Evolutionary conservation across 2,797 vertebrate species (phyloP).

Genomic region (Rhinella marina): DNA sequence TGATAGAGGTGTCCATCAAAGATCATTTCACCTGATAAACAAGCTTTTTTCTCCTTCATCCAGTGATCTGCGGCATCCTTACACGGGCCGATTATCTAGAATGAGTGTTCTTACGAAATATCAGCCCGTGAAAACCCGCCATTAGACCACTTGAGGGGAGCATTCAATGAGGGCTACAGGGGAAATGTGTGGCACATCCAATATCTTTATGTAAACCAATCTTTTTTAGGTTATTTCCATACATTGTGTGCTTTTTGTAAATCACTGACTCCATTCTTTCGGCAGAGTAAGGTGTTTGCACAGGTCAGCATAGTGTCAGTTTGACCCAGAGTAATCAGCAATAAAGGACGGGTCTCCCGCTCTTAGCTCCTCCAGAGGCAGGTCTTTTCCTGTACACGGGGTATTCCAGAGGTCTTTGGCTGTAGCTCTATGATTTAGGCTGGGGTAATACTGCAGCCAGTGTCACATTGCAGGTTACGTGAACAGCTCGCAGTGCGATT

Average conservation of each 20-base stretch:
- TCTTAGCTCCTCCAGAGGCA: not conserved
- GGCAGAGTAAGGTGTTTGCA: not conserved
- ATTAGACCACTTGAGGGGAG: too few species aligned
- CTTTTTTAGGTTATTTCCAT: not conserved
- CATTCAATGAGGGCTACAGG: not conserved
- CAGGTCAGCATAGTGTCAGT: constrained; percentile 1
- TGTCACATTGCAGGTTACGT: not conserved
- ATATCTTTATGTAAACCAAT: not conserved
- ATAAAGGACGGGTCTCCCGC: not conserved
- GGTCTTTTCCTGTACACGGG: not conserved
- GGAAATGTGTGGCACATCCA: not conserved
- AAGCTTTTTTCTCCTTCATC: too few species aligned
- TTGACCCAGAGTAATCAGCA: not conserved
- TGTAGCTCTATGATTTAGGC: not conserved
- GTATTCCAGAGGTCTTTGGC: not conserved
- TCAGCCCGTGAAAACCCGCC: too few species aligned
- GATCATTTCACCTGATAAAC: too few species aligned
- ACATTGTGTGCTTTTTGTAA: not conserved
- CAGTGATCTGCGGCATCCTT: too few species aligned
- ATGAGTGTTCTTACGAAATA: too few species aligned
- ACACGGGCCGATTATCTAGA: too few species aligned
- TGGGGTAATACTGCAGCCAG: not conserved
- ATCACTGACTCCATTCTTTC: not conserved
- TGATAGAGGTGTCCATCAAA: too few species aligned
- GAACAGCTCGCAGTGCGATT: too few species aligned